Conservation (phyloP, 2,113 vertebrate species). For the Pterocles burchelli region DNA sequence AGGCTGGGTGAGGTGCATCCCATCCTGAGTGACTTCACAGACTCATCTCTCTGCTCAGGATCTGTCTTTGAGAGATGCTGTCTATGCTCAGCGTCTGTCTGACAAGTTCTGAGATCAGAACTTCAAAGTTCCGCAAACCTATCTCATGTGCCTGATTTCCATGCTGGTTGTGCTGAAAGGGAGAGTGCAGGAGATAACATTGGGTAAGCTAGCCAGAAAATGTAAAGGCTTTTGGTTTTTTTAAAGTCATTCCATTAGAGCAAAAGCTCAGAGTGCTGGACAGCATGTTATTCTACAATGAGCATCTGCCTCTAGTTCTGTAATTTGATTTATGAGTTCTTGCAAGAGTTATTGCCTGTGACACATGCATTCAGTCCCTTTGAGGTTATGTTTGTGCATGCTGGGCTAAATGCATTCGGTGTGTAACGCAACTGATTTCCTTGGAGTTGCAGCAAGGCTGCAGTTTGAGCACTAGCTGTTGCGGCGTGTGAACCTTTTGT, state of each 20-base stretch:
- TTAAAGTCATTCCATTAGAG: background rate
- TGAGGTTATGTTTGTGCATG: background rate
- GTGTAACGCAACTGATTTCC: fast-evolving
- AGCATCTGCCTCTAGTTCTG: background rate
- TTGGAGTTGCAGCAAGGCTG: background rate
- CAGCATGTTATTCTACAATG: background rate
- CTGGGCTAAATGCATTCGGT: background rate
- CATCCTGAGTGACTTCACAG: background rate
- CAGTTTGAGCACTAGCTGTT: background rate
- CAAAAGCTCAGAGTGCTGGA: background rate
- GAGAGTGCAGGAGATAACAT: background rate
- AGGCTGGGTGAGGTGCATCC: background rate
- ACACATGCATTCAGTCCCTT: background rate
- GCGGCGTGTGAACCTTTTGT: background rate
- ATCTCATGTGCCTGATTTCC: background rate
- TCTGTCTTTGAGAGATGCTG: background rate
- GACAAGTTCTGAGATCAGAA: background rate
- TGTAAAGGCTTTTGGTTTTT: background rate
- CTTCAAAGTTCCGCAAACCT: background rate
- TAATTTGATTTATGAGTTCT: conserved; percentile 8
- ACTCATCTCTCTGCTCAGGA: background rate
- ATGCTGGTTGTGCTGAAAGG: background rate
- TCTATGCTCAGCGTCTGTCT: background rate
- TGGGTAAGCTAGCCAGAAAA: background rate
- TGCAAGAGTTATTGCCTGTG: background rate